Evolutionary conservation across 1,140 invertebrate genomes (phyloP).

Genomic region (Lordiphosa mommai): DNA sequence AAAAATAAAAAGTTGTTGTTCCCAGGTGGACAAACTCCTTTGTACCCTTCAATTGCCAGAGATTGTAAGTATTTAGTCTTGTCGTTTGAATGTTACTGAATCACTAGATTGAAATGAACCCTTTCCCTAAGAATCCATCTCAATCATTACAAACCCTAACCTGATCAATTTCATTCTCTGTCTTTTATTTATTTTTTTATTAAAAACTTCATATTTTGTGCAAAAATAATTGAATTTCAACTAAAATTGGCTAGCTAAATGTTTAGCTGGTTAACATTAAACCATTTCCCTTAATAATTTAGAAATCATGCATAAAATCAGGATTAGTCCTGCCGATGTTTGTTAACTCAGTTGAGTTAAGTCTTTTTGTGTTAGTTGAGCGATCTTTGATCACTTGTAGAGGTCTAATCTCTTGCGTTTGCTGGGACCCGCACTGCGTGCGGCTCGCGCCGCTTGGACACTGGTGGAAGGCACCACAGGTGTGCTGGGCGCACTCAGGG

Average conservation of each 20-base stretch:
- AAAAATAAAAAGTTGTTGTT: too few relatives aligned
- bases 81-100: too few relatives aligned
- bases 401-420: slow-evolving; percentile 58
- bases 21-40: too few relatives aligned
- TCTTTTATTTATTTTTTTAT: too few relatives aligned
- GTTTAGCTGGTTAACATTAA: slow-evolving; percentile 20
- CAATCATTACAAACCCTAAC: too few relatives aligned
- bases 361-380: slow-evolving; percentile 21
- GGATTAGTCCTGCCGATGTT: slow-evolving; percentile 15
- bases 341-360: slow-evolving; percentile 23
- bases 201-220: slow-evolving; percentile 6
- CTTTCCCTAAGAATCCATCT: too few relatives aligned
- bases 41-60: too few relatives aligned
- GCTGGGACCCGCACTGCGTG: slow-evolving; percentile 30
- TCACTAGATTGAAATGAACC: too few relatives aligned
- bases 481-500: slow-evolving; percentile 41
- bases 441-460: slow-evolving; percentile 21
- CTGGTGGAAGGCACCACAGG: slow-evolving; percentile 35
- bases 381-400: slow-evolving; percentile 26
- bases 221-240: slow-evolving; percentile 19
- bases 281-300: slow-evolving; percentile 8
- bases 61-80: too few relatives aligned
- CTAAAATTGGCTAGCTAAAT: slow-evolving; percentile 53
- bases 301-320: slow-evolving; percentile 12
- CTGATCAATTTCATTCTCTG: too few relatives aligned